phyloP scores from a whole-genome alignment of 2,113 vertebrate species.

The Phaethornis superciliosus region DNA sequence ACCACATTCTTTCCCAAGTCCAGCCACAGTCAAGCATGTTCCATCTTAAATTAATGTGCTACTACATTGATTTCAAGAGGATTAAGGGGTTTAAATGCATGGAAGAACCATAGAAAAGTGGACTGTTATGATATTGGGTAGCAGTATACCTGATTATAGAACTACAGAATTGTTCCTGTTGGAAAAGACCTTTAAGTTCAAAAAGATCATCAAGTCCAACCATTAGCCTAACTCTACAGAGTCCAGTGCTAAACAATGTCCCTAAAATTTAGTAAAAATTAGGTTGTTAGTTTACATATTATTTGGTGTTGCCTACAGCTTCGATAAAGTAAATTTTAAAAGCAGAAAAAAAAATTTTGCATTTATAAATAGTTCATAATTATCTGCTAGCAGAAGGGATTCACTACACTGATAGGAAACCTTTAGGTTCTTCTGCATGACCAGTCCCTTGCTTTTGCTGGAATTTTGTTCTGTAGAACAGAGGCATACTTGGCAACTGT shows the following conservation, averaged over 20 bases:
- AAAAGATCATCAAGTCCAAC: too few relatives aligned
- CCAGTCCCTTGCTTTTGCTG: neutral
- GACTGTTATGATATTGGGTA: neutral
- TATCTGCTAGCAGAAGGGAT: conserved; percentile 12
- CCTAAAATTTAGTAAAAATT: too few relatives aligned
- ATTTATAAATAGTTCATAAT: conserved; percentile 16
- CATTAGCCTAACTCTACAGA: too few relatives aligned
- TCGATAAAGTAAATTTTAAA: neutral
- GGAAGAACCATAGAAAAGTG: neutral
- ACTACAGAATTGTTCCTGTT: too few relatives aligned
- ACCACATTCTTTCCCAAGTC: fast-evolving
- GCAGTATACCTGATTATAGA: neutral
- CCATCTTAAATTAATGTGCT: neutral
- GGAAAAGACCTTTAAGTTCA: too few relatives aligned
- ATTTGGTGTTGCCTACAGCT: neutral
- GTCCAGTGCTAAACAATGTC: too few relatives aligned
- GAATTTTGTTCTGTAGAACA: conserved; percentile 38
- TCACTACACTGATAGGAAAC: neutral
- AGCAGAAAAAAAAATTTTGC: neutral
- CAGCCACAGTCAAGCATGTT: neutral
- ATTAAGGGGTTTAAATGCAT: neutral
- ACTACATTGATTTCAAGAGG: neutral
- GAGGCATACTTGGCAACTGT: neutral
- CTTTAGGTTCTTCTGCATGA: conserved; percentile 19
- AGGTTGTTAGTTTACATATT: neutral